A percentile compares a stretch with the other conserved stretches of the same genome.
Evolutionary conservation across 2,888 invertebrate genomes (phyloP).

Genomic region (Harpagoxenus sublaevis): DNA sequence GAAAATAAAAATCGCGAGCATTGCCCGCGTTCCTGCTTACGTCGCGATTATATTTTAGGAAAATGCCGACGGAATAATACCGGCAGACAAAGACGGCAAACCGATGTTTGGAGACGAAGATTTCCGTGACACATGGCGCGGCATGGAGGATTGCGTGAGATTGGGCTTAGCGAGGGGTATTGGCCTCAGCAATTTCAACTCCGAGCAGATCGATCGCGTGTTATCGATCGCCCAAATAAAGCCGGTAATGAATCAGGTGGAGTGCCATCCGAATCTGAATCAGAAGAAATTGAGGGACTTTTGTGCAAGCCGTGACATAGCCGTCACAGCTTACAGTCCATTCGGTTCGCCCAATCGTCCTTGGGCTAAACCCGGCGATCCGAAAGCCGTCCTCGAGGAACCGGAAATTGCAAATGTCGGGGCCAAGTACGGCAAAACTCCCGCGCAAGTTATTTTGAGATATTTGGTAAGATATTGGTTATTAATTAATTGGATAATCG

Average conservation of each 20-base stretch:
- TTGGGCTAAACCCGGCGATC: conserved; percentile 85
- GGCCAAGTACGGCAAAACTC: conserved; percentile 89
- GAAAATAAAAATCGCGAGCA: neutral
- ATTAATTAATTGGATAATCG: neutral
- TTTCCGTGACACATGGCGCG: conserved; percentile 89
- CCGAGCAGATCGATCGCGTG: conserved; percentile 90
- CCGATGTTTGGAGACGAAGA: conserved; percentile 17
- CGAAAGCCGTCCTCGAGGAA: conserved; percentile 88
- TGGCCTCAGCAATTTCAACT: conserved; percentile 93
- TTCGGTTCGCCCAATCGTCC: conserved; percentile 89
- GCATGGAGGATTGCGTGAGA: conserved; percentile 90
- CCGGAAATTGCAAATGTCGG: conserved; percentile 87
- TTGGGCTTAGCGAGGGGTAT: conserved; percentile 90
- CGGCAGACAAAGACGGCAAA: conserved; percentile 53
- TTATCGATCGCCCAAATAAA: conserved; percentile 88
- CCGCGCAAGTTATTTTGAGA: conserved; percentile 89
- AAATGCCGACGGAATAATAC: conserved; percentile 38
- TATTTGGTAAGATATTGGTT: conserved; percentile 87
- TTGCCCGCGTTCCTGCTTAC: neutral
- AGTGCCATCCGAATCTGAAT: conserved; percentile 90
- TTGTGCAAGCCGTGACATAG: conserved; percentile 89
- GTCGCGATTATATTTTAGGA: conserved; percentile 50
- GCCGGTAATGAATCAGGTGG: conserved; percentile 89
- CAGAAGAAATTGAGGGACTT: conserved; percentile 91
- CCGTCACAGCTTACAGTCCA: conserved; percentile 91